Evolutionary conservation across 30 jellyfish, hydroid and myxozoan species (phyloP).

Genomic region (Cassiopea andromeda): DNA sequence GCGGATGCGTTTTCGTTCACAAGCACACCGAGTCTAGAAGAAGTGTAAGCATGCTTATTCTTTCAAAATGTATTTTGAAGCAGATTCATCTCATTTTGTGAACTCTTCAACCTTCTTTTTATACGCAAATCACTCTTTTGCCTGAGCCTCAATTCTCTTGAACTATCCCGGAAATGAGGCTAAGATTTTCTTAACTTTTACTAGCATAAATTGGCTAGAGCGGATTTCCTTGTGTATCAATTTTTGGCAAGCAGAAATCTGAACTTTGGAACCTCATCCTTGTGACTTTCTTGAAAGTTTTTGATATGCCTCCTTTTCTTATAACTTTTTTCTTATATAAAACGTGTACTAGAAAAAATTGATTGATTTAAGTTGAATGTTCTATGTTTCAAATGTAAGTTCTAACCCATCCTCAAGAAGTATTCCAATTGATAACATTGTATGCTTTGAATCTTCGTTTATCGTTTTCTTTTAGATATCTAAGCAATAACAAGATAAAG

Average conservation of each 20-base stretch:
- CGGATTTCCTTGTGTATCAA: too few species aligned
- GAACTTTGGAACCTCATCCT: too few species aligned
- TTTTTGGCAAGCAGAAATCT: too few species aligned
- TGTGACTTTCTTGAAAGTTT: too few species aligned
- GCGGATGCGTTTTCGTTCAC: slow-evolving; percentile 53
- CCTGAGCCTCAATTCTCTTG: too few species aligned
- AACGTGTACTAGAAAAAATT: neutral
- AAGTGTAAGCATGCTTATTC: slow-evolving; percentile 30
- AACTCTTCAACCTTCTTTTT: neutral
- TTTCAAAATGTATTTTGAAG: neutral
- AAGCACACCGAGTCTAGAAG: slow-evolving; percentile 42
- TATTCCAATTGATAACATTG: neutral
- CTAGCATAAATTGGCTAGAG: too few species aligned
- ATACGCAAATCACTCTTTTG: neutral
- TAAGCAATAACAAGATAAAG: slow-evolving; percentile 52
- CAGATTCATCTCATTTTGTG: neutral
- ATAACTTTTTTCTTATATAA: neutral
- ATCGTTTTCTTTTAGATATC: slow-evolving; percentile 29
- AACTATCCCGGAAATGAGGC: too few species aligned
- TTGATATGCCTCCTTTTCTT: neutral
- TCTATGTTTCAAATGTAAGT: too few species aligned
- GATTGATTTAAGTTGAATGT: too few species aligned
- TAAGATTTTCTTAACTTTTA: too few species aligned
- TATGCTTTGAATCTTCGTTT: neutral
- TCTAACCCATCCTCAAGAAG: neutral